Conservation (phyloP, 1,140 invertebrate genomes). For the Drosophila trapezifrons region DNA sequence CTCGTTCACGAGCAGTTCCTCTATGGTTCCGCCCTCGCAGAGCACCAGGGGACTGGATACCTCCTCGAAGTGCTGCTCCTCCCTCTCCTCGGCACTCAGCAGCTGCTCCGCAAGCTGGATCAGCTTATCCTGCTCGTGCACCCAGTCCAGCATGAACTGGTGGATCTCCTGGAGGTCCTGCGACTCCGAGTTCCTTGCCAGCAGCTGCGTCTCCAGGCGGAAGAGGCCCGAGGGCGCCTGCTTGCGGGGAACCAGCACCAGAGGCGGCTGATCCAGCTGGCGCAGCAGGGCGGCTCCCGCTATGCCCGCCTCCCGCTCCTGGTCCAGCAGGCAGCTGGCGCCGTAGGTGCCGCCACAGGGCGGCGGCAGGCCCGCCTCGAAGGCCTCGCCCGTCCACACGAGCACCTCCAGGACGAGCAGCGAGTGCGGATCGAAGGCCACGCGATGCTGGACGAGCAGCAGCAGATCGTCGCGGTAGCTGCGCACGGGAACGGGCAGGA, state of each 20-base stretch:
- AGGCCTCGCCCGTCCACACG: slow-evolving; percentile 85
- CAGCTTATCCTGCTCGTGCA: slow-evolving; percentile 65
- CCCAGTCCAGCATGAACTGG: slow-evolving; percentile 69
- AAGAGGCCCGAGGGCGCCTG: slow-evolving; percentile 71
- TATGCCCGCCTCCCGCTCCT: slow-evolving; percentile 67
- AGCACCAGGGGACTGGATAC: slow-evolving; percentile 53
- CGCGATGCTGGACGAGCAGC: slow-evolving; percentile 85
- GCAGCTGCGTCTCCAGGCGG: slow-evolving; percentile 60
- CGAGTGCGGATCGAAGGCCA: slow-evolving; percentile 83
- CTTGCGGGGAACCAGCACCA: slow-evolving; percentile 79
- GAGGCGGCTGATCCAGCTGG: slow-evolving; percentile 61
- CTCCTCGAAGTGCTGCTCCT: slow-evolving; percentile 9
- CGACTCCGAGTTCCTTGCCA: slow-evolving; percentile 72
- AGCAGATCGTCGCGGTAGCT: slow-evolving; percentile 85
- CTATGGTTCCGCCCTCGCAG: slow-evolving; percentile 43
- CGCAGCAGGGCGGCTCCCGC: slow-evolving; percentile 71
- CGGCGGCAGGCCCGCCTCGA: slow-evolving; percentile 84
- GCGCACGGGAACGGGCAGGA: slow-evolving; percentile 84
- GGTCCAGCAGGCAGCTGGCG: slow-evolving; percentile 83
- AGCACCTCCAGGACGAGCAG: slow-evolving; percentile 84
- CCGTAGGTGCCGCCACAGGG: slow-evolving; percentile 75
- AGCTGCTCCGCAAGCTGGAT: slow-evolving; percentile 23
- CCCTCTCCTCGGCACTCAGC: not conserved
- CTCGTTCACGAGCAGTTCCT: slow-evolving; percentile 59
- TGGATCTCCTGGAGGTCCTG: slow-evolving; percentile 76